phyloP scores from a whole-genome alignment of 1,140 invertebrate species.

The Aphis craccivora region DNA sequence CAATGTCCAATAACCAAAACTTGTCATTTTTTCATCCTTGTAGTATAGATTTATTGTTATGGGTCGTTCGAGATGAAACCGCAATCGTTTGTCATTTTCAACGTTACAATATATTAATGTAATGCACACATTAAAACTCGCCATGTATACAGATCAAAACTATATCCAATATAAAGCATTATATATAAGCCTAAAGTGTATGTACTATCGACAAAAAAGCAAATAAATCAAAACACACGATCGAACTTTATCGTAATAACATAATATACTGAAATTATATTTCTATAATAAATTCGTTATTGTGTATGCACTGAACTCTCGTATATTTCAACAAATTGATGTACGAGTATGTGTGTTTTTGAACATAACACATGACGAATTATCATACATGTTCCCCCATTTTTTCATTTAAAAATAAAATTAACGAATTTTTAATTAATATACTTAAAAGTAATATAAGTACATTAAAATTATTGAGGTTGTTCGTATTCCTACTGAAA shows the following conservation, averaged over 20 bases:
- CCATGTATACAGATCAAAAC: neutral
- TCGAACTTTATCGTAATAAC: neutral
- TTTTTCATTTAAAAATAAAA: too few relatives aligned
- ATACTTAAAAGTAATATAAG: too few relatives aligned
- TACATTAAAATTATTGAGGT: too few relatives aligned
- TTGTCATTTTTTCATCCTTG: neutral
- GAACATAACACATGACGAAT: too few relatives aligned
- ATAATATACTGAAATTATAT: neutral
- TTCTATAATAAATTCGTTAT: neutral
- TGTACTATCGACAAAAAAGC: neutral
- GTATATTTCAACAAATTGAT: neutral
- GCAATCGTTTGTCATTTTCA: neutral
- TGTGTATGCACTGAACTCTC: neutral
- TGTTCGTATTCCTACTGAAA: too few relatives aligned
- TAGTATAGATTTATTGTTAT: constrained; percentile 10
- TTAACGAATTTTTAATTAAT: too few relatives aligned
- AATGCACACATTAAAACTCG: neutral
- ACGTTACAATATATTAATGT: neutral
- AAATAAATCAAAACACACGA: neutral
- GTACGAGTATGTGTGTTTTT: neutral
- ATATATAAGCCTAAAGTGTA: neutral
- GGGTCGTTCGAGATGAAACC: neutral
- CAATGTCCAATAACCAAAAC: neutral
- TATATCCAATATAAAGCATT: neutral
- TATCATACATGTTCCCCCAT: too few relatives aligned